phyloP scores from a whole-genome alignment of 1,140 invertebrate species.

The Gryon sp. region DNA sequence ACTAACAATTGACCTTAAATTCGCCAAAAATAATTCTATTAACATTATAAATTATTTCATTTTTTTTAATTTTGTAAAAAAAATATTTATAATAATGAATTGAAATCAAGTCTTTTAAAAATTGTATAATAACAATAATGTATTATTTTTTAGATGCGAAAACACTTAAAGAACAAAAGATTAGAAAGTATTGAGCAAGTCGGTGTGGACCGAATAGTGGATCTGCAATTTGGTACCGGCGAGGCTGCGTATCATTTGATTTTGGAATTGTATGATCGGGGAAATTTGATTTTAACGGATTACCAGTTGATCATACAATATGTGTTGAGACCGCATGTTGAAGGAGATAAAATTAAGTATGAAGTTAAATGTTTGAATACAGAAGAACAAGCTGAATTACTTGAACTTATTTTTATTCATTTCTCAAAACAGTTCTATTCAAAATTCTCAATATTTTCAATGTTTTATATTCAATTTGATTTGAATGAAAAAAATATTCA shows the following conservation, averaged over 20 bases:
- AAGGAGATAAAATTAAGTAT: constrained; percentile 92
- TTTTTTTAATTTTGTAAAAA: constrained; percentile 26
- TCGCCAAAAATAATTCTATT: too few relatives aligned
- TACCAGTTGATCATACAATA: constrained; percentile 94
- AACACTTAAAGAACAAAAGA: constrained; percentile 98
- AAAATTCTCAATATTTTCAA: too few relatives aligned
- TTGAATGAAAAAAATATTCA: background rate
- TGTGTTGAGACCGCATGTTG: constrained; percentile 94
- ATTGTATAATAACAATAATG: constrained; percentile 9
- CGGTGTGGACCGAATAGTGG: constrained; percentile 92
- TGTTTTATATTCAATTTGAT: background rate
- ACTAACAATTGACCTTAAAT: too few relatives aligned
- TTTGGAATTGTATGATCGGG: constrained; percentile 97
- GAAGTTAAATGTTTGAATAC: constrained; percentile 1
- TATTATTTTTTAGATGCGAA: constrained; percentile 87
- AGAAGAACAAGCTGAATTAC: too few relatives aligned
- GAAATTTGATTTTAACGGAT: constrained; percentile 98
- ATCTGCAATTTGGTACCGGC: constrained; percentile 95
- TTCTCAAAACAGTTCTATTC: too few relatives aligned
- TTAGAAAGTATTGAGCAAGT: constrained; percentile 92
- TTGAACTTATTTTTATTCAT: too few relatives aligned
- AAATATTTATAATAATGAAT: constrained; percentile 14
- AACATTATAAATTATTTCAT: constrained; percentile 19
- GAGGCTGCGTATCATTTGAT: constrained; percentile 98
- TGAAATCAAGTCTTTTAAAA: background rate